Evolutionary conservation across 64 coral and sea anemone genomes (phyloP).

Genomic region (Stylophora pistillata): DNA sequence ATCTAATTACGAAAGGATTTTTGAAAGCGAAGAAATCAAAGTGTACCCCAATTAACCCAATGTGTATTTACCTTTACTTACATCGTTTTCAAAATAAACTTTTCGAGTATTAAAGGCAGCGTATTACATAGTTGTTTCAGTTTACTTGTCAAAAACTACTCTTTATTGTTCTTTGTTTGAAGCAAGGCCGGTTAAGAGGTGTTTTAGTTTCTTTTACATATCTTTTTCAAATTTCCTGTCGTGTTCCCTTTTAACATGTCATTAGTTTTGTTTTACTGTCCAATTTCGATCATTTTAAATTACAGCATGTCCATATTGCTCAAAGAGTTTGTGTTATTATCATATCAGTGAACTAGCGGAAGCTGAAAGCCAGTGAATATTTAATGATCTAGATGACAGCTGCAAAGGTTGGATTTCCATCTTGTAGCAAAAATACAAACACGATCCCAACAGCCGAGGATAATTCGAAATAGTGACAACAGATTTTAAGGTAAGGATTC

Average conservation of each 20-base stretch:
- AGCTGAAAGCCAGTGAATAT: slow-evolving; percentile 19
- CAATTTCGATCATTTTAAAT: not conserved
- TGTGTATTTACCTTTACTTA: not conserved
- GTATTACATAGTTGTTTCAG: not conserved
- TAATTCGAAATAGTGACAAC: not conserved
- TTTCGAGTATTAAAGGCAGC: not conserved
- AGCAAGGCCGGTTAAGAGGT: not conserved
- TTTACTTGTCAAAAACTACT: not conserved
- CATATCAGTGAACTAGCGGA: not conserved
- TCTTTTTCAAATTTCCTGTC: not conserved
- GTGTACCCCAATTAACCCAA: not conserved
- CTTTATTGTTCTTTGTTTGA: not conserved
- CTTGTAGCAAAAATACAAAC: not conserved
- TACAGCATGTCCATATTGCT: not conserved
- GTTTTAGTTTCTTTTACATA: not conserved
- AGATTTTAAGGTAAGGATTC: not conserved
- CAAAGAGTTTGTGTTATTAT: not conserved
- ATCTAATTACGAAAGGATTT: too few species aligned
- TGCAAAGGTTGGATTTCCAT: not conserved
- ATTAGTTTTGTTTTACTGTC: not conserved
- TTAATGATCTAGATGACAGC: slow-evolving; percentile 14
- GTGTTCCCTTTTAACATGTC: not conserved
- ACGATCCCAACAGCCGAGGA: not conserved
- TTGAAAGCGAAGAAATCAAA: not conserved
- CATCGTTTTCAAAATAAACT: not conserved